Evolutionary conservation across 2,797 vertebrate genomes (phyloP).

Genomic region (Onychomys torridus): DNA sequence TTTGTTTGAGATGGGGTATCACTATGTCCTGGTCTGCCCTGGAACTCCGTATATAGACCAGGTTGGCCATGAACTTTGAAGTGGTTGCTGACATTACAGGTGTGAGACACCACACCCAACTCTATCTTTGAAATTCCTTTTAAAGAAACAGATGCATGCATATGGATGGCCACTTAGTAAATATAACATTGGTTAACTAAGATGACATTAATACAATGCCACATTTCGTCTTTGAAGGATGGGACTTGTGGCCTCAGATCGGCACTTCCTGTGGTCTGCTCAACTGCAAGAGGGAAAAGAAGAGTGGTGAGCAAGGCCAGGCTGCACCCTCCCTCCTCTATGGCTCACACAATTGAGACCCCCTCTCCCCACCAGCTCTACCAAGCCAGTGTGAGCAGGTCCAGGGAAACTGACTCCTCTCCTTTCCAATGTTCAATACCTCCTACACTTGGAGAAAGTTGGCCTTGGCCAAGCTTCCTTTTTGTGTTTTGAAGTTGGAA

Average conservation of each 20-base stretch:
- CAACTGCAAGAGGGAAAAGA: not conserved
- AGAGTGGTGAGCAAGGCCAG: not conserved
- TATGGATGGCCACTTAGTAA: not conserved
- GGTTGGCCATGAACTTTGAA: not conserved
- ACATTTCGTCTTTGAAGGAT: not conserved
- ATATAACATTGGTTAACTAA: not conserved
- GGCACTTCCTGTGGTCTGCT: not conserved
- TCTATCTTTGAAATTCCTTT: not conserved
- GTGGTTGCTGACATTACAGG: not conserved
- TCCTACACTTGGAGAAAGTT: not conserved
- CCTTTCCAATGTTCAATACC: not conserved
- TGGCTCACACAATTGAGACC: not conserved
- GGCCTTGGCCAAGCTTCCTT: not conserved
- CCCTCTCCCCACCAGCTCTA: not conserved
- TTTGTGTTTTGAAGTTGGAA: not conserved
- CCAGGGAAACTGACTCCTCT: not conserved
- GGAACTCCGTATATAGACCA: not conserved
- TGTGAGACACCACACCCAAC: not conserved
- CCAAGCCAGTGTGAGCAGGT: not conserved
- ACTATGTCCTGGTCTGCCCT: not conserved
- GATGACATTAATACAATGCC: not conserved
- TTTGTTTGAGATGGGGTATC: not conserved
- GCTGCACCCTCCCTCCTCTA: not conserved
- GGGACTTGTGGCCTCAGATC: not conserved
- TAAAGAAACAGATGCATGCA: slow-evolving; percentile 28